Conservation (phyloP, 2,797 vertebrate species). For the Acanthiza pusilla region DNA sequence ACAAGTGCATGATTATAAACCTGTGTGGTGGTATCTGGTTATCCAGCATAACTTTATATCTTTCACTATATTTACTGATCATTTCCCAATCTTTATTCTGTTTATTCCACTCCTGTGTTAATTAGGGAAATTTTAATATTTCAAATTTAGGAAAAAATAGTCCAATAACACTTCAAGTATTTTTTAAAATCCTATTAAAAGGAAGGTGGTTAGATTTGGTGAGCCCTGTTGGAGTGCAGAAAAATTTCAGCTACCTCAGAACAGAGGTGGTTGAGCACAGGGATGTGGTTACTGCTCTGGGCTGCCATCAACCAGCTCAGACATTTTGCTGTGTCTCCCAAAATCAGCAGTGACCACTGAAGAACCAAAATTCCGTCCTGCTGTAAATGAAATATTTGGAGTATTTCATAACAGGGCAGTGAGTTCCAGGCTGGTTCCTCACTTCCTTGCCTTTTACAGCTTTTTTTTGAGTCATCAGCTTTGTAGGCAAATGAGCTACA, state of each 20-base stretch:
- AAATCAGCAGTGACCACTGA: neutral
- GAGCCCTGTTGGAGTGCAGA: neutral
- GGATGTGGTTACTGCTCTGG: neutral
- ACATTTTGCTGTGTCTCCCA: neutral
- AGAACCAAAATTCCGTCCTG: neutral
- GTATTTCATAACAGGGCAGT: neutral
- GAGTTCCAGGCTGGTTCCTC: neutral
- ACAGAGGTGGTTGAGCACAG: neutral
- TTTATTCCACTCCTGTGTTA: neutral
- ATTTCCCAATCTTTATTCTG: neutral
- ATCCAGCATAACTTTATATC: neutral
- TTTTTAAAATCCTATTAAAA: neutral
- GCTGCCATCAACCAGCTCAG: neutral
- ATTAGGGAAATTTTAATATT: neutral
- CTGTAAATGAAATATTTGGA: neutral
- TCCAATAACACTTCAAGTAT: neutral
- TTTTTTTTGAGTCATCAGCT: neutral
- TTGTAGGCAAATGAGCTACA: neutral
- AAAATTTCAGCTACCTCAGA: neutral
- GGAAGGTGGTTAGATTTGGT: neutral
- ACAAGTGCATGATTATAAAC: neutral
- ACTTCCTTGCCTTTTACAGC: neutral
- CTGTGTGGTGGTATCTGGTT: neutral
- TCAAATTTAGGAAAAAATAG: neutral
- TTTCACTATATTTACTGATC: neutral